phyloP scores from a whole-genome alignment of 2,113 vertebrate species.

The Hiodon alosoides region DNA sequence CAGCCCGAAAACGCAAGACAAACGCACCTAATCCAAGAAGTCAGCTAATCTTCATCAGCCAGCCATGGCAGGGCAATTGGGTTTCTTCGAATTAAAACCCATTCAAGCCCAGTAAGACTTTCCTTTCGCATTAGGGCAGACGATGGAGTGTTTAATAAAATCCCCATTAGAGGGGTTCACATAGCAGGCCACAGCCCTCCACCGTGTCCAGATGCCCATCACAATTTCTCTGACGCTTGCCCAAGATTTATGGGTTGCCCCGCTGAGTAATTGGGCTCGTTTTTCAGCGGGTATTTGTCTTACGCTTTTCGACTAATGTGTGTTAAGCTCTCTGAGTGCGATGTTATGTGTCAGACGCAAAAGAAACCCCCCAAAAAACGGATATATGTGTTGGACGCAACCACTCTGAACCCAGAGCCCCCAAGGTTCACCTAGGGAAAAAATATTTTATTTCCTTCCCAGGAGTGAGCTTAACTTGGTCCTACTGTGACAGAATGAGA shows the following conservation, averaged over 20 bases:
- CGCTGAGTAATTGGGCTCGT: no score
- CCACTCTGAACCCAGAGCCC: no score
- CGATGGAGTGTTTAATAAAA: slow-evolving; percentile 61
- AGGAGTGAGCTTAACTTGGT: no score
- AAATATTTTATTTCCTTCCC: no score
- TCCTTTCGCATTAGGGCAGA: slow-evolving; percentile 56
- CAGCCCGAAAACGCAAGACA: slow-evolving; percentile 64
- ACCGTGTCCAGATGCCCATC: slow-evolving; percentile 43
- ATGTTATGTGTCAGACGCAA: no score
- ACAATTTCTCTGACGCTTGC: slow-evolving; percentile 38
- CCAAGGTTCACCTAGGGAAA: no score
- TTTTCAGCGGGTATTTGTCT: no score
- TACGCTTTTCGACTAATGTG: no score
- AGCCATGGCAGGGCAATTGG: slow-evolving; percentile 60
- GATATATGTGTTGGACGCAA: no score
- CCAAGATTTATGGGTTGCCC: slow-evolving; percentile 7
- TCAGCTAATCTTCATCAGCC: slow-evolving; percentile 82
- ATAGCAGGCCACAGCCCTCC: slow-evolving; percentile 30
- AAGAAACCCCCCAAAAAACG: no score
- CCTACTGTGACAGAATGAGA: slow-evolving; percentile 2
- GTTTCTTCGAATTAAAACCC: slow-evolving; percentile 61
- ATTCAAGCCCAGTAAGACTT: slow-evolving; percentile 61
- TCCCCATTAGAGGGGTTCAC: slow-evolving; percentile 35
- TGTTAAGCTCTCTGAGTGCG: no score
- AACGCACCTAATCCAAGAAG: slow-evolving; percentile 75